phyloP scores from a whole-genome alignment of 1,140 invertebrate species.

The Drosophila leontia region DNA sequence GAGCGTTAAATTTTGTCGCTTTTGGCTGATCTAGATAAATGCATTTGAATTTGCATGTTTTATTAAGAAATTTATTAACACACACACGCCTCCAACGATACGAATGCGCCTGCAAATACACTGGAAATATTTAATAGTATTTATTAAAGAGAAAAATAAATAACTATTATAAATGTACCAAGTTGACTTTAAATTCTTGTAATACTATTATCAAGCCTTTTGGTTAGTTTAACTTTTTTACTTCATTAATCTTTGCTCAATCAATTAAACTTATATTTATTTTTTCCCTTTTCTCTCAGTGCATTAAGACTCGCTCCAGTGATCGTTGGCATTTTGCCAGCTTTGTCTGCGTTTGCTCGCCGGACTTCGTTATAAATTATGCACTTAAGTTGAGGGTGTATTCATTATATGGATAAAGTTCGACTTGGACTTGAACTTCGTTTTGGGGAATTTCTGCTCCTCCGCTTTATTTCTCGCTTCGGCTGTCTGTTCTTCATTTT shows the following conservation, averaged over 20 bases:
- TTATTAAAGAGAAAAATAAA: neutral
- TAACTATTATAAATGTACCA: no score
- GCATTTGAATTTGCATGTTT: conserved; percentile 83
- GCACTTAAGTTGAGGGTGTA: conserved; percentile 83
- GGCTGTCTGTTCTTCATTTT: conserved; percentile 80
- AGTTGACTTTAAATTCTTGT: no score
- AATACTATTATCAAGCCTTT: neutral
- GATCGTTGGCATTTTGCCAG: conserved; percentile 33
- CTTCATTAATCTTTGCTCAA: no score
- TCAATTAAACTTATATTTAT: neutral
- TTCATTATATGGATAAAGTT: conserved; percentile 81
- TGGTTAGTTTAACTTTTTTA: neutral
- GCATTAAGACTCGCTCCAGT: neutral
- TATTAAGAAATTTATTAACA: conserved; percentile 84
- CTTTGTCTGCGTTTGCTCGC: conserved; percentile 40
- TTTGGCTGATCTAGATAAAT: conserved; percentile 82
- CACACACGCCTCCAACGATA: conserved; percentile 36
- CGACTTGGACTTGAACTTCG: conserved; percentile 54
- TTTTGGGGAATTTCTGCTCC: conserved; percentile 58
- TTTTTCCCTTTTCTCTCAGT: conserved; percentile 1
- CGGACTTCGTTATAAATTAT: conserved; percentile 82
- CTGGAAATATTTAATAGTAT: neutral
- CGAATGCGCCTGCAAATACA: conserved; percentile 27
- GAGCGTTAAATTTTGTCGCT: conserved; percentile 81
- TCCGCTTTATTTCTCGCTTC: conserved; percentile 44